phyloP scores from a whole-genome alignment of 2,888 invertebrate genomes.

The Baccha elongata region DNA sequence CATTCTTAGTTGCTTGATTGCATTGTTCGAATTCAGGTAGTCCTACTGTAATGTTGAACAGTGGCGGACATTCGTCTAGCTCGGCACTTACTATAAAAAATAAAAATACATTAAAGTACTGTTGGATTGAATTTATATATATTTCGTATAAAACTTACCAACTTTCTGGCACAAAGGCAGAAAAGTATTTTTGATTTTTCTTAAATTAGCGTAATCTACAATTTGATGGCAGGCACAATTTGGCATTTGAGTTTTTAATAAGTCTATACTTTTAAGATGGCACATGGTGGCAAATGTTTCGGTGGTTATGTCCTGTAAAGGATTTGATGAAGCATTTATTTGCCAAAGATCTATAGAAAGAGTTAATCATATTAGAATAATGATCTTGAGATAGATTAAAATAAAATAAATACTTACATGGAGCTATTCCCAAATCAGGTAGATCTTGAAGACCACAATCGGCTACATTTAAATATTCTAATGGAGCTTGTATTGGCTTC shows the following conservation, averaged over 20 bases:
- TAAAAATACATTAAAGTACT: neutral
- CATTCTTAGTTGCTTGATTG: conserved; percentile 74
- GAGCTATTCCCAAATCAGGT: conserved; percentile 85
- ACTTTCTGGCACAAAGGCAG: conserved; percentile 78
- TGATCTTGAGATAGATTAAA: neutral
- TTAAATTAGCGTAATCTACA: conserved; percentile 78
- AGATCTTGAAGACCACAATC: conserved; percentile 84
- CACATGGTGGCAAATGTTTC: conserved; percentile 86
- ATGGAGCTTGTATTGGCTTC: conserved; percentile 85
- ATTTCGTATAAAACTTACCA: conserved; percentile 76
- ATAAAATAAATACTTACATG: conserved; percentile 79
- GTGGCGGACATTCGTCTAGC: conserved; percentile 77
- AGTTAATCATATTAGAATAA: conserved; percentile 26
- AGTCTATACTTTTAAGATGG: conserved; percentile 84
- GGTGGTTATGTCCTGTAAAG: conserved; percentile 81
- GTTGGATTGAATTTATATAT: too few species aligned
- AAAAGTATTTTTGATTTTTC: conserved; percentile 78
- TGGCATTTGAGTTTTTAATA: conserved; percentile 79
- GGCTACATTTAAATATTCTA: conserved; percentile 85
- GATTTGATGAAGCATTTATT: conserved; percentile 86
- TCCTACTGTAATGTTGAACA: conserved; percentile 79
- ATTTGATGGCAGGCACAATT: conserved; percentile 79
- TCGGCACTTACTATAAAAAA: conserved; percentile 76
- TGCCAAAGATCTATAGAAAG: conserved; percentile 82
- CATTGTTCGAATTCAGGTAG: conserved; percentile 77